phyloP scores from a whole-genome alignment of 2,797 vertebrate species.

The Catostomus latipinnis region DNA sequence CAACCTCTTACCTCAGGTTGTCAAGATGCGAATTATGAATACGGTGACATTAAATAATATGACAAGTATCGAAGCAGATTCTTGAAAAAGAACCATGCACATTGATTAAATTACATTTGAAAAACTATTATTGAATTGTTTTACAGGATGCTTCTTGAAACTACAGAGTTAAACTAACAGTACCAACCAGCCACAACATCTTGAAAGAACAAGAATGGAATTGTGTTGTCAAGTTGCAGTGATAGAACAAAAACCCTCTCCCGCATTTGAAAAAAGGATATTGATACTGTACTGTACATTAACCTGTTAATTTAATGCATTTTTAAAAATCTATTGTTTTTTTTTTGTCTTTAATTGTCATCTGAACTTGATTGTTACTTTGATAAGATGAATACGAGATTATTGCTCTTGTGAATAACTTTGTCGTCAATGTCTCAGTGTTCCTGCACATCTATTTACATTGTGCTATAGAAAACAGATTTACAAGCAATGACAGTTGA shows the following conservation, averaged over 20 bases:
- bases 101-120: neutral
- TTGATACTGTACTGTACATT: too few relatives aligned
- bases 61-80: neutral
- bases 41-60: neutral
- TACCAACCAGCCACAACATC: neutral
- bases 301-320: neutral
- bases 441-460: too few relatives aligned
- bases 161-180: neutral
- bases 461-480: too few relatives aligned
- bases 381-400: neutral
- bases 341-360: too few relatives aligned
- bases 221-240: neutral
- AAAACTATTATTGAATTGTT: neutral
- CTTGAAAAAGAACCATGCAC: neutral
- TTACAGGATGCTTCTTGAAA: slow-evolving; percentile 24
- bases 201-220: neutral
- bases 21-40: neutral
- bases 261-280: too few relatives aligned
- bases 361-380: too few relatives aligned
- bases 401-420: neutral
- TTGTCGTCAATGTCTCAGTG: neutral
- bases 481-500: too few relatives aligned
- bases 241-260: neutral
- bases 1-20: neutral
- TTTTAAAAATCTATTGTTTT: too few relatives aligned